Evolutionary conservation across 2,888 invertebrate species (phyloP).

Genomic region (Sarcophaga caerulescens): DNA sequence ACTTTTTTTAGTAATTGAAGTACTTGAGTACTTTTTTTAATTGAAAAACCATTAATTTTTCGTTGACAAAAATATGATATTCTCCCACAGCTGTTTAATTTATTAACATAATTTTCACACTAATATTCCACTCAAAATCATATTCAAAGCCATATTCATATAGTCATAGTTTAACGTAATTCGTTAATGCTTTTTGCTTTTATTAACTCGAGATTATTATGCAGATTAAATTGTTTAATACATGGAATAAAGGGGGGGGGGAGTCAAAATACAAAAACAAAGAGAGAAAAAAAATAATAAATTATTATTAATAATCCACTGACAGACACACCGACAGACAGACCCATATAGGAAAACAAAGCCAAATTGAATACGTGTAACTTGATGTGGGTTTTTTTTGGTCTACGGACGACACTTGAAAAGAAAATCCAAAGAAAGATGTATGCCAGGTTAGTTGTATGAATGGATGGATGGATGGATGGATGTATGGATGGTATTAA

Average conservation of each 20-base stretch:
- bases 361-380: background rate
- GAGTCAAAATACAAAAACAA: background rate
- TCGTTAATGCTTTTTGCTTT: slow-evolving; percentile 24
- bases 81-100: no score
- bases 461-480: background rate
- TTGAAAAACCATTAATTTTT: no score
- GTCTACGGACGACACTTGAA: background rate
- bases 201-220: slow-evolving; percentile 27
- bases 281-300: background rate
- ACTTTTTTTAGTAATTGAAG: no score
- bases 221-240: slow-evolving; percentile 50
- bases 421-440: background rate
- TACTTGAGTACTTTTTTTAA: no score
- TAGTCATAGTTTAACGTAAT: slow-evolving; percentile 27
- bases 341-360: background rate
- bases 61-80: no score
- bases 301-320: background rate
- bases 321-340: slow-evolving; percentile 12
- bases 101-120: no score
- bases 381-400: slow-evolving; percentile 9
- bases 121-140: no score
- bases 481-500: background rate
- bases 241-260: no score
- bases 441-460: background rate
- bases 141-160: no score